phyloP scores from a whole-genome alignment of 2,797 vertebrate species.

The Danio jaintianensis region DNA sequence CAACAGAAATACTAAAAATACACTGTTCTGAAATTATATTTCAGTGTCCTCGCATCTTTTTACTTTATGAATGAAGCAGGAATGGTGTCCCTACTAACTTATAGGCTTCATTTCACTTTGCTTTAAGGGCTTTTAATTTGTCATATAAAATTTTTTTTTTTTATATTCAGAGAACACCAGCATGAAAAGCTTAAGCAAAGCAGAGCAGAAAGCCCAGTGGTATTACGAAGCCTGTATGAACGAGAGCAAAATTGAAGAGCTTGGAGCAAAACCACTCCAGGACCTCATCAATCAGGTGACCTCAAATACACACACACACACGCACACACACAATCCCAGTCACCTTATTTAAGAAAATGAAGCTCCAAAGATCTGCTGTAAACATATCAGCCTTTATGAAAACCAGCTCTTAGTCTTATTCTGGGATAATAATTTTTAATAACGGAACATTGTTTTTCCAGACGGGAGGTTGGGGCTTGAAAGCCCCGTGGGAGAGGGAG shows the following conservation, averaged over 20 bases:
- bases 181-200: constrained; percentile 82
- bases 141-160: neutral
- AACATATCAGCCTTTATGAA: neutral
- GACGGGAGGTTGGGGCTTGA: constrained; percentile 95
- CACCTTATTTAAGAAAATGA: constrained; percentile 2
- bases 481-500: constrained; percentile 80
- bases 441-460: constrained; percentile 65
- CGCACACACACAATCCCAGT: neutral
- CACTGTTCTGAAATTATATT: no score
- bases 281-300: constrained; percentile 89
- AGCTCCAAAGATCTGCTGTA: constrained; percentile 1
- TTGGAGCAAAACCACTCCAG: constrained; percentile 86
- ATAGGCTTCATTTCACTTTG: neutral
- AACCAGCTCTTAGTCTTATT: constrained; percentile 14
- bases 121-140: neutral
- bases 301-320: neutral
- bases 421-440: constrained; percentile 10
- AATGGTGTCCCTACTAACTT: neutral
- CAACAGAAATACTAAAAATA: no score
- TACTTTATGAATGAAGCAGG: neutral
- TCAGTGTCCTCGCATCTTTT: no score
- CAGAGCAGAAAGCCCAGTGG: constrained; percentile 89
- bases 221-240: constrained; percentile 98
- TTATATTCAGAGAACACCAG: constrained; percentile 88
- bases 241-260: constrained; percentile 89